A percentile compares a stretch with the other conserved stretches of the same genome.
Conservation (phyloP, 2,888 invertebrate species). For the Trichopoda pennipes region DNA sequence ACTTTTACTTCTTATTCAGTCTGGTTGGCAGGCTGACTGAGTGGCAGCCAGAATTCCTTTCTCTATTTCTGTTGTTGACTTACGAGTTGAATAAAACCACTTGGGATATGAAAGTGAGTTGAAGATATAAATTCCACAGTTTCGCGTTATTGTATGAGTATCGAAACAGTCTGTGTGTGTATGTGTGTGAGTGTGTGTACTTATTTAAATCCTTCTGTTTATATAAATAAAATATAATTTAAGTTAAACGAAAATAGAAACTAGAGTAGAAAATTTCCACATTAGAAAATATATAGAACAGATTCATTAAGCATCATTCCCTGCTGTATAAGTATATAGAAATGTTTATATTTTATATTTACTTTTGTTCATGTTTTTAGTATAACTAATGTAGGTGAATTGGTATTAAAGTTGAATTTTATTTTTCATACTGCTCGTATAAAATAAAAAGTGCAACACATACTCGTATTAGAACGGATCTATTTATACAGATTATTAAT, state of each 20-base stretch:
- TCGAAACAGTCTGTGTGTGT: neutral
- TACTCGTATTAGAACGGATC: no score
- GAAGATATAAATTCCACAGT: constrained; percentile 39
- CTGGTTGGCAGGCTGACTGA: constrained; percentile 6
- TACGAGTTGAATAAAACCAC: constrained; percentile 44
- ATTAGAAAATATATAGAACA: constrained; percentile 66
- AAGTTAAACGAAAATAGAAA: constrained; percentile 58
- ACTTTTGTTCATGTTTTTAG: constrained; percentile 11
- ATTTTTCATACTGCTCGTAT: neutral
- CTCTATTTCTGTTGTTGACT: constrained; percentile 39
- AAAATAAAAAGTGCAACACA: neutral
- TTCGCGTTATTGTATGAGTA: constrained; percentile 24
- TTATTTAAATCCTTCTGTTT: neutral
- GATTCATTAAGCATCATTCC: constrained; percentile 51
- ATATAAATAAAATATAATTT: neutral
- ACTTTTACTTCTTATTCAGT: constrained; percentile 3
- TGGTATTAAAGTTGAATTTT: constrained; percentile 48
- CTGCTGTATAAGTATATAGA: no score
- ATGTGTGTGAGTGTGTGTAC: neutral
- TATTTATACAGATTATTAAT: no score
- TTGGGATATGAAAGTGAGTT: constrained; percentile 59
- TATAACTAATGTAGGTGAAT: constrained; percentile 48
- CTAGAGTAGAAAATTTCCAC: constrained; percentile 61
- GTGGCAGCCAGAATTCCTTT: constrained; percentile 20
- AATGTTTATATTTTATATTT: neutral